Base-by-base conservation (phyloP, 2,888 invertebrate genomes). In the Acanthoscelides obtectus region DNA sequence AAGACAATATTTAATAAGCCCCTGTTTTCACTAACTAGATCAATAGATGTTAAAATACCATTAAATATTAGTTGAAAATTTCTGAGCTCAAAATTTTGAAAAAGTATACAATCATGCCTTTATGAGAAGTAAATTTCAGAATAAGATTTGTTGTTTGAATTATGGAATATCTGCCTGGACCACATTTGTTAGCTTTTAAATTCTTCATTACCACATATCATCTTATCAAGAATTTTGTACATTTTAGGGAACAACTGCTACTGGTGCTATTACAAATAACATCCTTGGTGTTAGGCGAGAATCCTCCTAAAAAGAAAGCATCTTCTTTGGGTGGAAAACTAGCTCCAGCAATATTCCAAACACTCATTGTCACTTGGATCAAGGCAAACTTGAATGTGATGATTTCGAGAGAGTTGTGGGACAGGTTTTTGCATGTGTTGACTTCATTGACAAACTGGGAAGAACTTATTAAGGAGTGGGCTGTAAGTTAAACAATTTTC, bases 331-430 rank as follows among this genome's bases (percentile, higher is more conserved):
- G 93, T 64, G 93, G 93, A 27, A 93, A 93, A 81, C 86, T 96
- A 74, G 95, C 95, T 4, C 94, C 94, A 22, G 95, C 95, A 0
- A 90, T 95, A 77, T 94, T 95, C 80, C 94, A 98, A 89, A 98
- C 98, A 0, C 87, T 98, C 69, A 97, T 98, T 77, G 97, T 98
- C 75, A 98, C 98, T 2, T 98, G 98, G 98, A 98, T 98, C 79
- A 96, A 97, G 81, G 98, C 98, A 0, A 98, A 98, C 86, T 89
- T 98, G 78, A 97, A 97, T 84, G 97, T 98, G 5, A 91, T 93
- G 2, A 95, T 98, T 73, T 93, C 94, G 72, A 89, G 92, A 5
- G 93, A 95, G 80, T 86, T 98, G 67, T 99, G 98, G 98, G 96
- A 98, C 86, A 93, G 94, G 83, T 96, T 98, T 83, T 90, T 97